A percentile compares a stretch with the other conserved stretches of the same genome.
phyloP scores from a whole-genome alignment of 2,888 invertebrate species.

The Nomada fabriciana region DNA sequence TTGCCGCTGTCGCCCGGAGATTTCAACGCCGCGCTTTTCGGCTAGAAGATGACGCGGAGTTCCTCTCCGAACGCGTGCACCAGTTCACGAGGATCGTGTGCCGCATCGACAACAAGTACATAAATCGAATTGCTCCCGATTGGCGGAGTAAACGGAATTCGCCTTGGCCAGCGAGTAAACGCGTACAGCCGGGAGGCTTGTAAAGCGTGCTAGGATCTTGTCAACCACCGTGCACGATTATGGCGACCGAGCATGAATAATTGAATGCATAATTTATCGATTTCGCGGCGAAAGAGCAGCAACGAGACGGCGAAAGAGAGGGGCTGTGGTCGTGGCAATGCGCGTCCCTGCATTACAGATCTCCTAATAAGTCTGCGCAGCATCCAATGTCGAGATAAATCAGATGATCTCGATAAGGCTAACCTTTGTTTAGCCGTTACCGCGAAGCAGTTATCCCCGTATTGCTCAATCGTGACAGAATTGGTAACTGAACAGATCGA shows the following conservation, averaged over 20 bases:
- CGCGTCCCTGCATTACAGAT: constrained; percentile 57
- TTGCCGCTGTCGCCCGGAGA: constrained; percentile 30
- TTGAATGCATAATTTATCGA: constrained; percentile 81
- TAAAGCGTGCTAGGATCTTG: constrained; percentile 77
- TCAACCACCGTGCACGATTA: constrained; percentile 80
- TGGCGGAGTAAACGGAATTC: constrained; percentile 56
- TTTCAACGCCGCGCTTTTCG: constrained; percentile 47
- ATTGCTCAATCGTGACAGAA: not conserved
- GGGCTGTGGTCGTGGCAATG: constrained; percentile 22
- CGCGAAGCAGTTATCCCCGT: constrained; percentile 43
- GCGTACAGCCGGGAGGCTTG: constrained; percentile 53
- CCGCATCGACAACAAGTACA: not conserved
- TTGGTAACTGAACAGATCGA: constrained; percentile 7
- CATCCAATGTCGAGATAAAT: constrained; percentile 73
- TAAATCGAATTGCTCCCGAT: constrained; percentile 20
- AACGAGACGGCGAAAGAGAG: constrained; percentile 36
- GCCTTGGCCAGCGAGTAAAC: constrained; percentile 47
- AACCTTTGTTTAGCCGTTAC: constrained; percentile 68
- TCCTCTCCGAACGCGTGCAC: not conserved
- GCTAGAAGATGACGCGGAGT: not conserved
- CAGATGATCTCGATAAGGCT: constrained; percentile 75
- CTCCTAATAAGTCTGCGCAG: constrained; percentile 73
- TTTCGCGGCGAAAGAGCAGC: constrained; percentile 69
- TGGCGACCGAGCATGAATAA: constrained; percentile 80
- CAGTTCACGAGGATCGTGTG: not conserved